Percentiles rank a stretch among this genome's conserved stretches.
phyloP scores from a whole-genome alignment of 2,113 vertebrate species.

The Chloroceryle aenea region DNA sequence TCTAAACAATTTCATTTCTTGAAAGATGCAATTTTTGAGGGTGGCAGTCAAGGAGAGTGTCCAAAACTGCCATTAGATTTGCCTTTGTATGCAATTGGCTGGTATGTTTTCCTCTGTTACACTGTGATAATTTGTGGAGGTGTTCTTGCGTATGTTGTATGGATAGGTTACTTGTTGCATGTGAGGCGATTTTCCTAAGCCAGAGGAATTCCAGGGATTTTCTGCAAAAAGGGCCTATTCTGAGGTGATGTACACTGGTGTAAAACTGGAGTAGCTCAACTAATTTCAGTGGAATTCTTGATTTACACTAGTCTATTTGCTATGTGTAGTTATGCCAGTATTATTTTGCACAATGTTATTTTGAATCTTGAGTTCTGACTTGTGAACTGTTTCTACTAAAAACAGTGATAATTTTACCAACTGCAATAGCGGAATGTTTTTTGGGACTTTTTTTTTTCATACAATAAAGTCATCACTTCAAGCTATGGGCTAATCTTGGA shows the following conservation, averaged over 20 bases:
- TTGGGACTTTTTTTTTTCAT: background rate
- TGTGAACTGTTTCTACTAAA: conserved; percentile 54
- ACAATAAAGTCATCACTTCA: conserved; percentile 47
- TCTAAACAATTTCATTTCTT: conserved; percentile 44
- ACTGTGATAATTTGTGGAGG: conserved; percentile 61
- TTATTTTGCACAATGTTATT: conserved; percentile 66
- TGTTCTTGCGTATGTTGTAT: conserved; percentile 46
- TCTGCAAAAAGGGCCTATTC: conserved; percentile 27
- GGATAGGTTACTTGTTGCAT: conserved; percentile 53
- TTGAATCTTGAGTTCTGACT: conserved; percentile 48
- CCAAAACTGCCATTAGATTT: conserved; percentile 36
- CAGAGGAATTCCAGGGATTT: conserved; percentile 32
- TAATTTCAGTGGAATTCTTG: conserved; percentile 55
- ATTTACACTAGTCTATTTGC: conserved; percentile 54
- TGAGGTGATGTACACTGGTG: conserved; percentile 44
- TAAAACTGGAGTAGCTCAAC: conserved; percentile 60
- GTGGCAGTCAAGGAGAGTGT: background rate
- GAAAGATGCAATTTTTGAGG: conserved; percentile 67
- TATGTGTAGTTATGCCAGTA: conserved; percentile 65
- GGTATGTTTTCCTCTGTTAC: conserved; percentile 54
- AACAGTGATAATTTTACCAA: conserved; percentile 40
- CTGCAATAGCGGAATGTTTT: conserved; percentile 51
- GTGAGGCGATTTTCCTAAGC: conserved; percentile 19
- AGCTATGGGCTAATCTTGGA: background rate
- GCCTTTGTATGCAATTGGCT: conserved; percentile 50